Evolutionary conservation across 2,888 invertebrate species (phyloP).

Genomic region (Alloscopus bannaensis): DNA sequence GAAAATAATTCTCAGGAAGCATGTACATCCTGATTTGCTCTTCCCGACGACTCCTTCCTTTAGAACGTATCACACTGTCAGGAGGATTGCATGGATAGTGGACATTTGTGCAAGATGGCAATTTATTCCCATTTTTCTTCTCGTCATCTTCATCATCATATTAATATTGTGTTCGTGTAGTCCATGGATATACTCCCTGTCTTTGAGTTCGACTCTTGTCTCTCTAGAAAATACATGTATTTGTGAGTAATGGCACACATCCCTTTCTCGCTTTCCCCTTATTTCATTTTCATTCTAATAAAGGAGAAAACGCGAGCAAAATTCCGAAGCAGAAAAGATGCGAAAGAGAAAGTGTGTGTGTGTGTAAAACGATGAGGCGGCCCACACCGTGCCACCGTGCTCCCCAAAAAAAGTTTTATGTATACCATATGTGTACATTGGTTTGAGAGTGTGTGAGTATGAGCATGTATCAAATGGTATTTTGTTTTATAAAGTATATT

Average conservation of each 20-base stretch:
- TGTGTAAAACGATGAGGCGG: not conserved
- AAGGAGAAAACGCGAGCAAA: not conserved
- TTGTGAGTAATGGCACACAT: constrained; percentile 14
- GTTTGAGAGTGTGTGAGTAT: too few species aligned
- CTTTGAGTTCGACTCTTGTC: not conserved
- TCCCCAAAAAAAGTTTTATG: too few species aligned
- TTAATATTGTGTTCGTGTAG: constrained; percentile 15
- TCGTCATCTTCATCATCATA: not conserved
- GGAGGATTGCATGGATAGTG: constrained; percentile 44
- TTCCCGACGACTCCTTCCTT: not conserved
- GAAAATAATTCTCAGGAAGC: not conserved
- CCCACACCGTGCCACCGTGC: not conserved
- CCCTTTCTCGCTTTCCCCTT: not conserved
- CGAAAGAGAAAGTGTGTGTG: not conserved
- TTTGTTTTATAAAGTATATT: constrained; percentile 9
- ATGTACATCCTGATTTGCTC: not conserved
- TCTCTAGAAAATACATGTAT: too few species aligned
- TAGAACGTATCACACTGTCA: not conserved
- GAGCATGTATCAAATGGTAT: not conserved
- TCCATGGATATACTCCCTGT: not conserved
- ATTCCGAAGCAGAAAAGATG: constrained; percentile 8
- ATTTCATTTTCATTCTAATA: constrained; percentile 14
- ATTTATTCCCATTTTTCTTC: constrained; percentile 24
- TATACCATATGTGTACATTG: too few species aligned
- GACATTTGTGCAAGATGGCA: constrained; percentile 54